Base-by-base conservation (phyloP, 2,888 invertebrate genomes). In the Parapristionchus giblindavisi region DNA sequence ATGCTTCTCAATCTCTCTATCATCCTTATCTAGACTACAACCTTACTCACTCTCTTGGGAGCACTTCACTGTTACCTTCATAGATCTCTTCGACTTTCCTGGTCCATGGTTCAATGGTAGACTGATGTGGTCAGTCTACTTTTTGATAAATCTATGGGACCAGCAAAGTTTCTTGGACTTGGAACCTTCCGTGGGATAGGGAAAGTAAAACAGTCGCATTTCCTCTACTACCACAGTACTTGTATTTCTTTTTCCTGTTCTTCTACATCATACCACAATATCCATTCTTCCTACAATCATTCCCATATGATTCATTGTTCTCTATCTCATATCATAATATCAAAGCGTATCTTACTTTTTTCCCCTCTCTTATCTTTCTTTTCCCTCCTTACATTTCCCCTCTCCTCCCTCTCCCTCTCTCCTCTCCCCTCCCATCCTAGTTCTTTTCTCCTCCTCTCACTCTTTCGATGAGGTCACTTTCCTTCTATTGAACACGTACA, bases 21-120 rank as follows among this genome's bases (percentile, higher is more conserved):
- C 60, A 6, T 60, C 60, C 17, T 43, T 36, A 21, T 58, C 14
- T 61, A 17, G 61, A 60, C 60, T 60, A n/a, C 60, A 27, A 24
- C 29, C 54, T 54, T 32, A 36, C 34, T n/a, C 34, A 60, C 56
- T 21, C 11, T 3, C 56, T 56, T 17, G 27, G 14, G 24, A 27
- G 27, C 14, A 11, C 3, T 56, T 32, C 14, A 60, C 34, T 60
- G 60, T 24, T 36, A 60, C 36, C 27, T 21, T 60, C n/a, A n/a
- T 60, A 36, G 34, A 60, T 60, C 60, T 60, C 60, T 36, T 36
- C 34, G 2, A n/a, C n/a, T n/a, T n/a, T n/a, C n/a, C n/a, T n/a
- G n/a, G n/a, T n/a, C n/a, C n/a, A n/a, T n/a, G n/a, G n/a, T n/a
- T n/a, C n/a, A n/a, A n/a, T n/a, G n/a, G n/a, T n/a, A n/a, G n/a